These are phyloP conservation scores for Pelmatolapia mariae DNA, from an alignment of 2,113 vertebrate species.

Conservation along the genomic window DNA sequence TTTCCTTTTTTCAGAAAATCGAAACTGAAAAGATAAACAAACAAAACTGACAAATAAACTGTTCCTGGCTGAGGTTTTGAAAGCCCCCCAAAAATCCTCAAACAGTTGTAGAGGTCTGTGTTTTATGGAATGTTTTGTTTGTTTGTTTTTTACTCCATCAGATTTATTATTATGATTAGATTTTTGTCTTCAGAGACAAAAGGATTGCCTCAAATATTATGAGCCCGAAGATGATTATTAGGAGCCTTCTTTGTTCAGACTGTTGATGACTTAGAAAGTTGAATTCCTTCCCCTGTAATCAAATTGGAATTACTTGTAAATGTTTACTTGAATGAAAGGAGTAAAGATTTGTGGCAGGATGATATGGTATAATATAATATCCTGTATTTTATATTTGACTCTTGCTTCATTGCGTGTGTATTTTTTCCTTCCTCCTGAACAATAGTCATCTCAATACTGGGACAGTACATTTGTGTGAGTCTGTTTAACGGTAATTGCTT, in stretches of 20 bases:
- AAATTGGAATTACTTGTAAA: not conserved
- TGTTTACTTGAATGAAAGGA: not conserved
- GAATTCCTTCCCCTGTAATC: not conserved
- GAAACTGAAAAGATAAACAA: not conserved
- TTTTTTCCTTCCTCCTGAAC: not conserved
- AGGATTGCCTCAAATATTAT: not conserved
- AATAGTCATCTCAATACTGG: not conserved
- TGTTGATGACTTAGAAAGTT: not conserved
- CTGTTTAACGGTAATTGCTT: constrained; percentile 1
- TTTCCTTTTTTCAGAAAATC: not conserved
- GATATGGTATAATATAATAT: not conserved
- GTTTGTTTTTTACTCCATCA: not conserved
- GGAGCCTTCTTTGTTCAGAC: not conserved
- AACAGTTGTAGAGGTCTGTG: not conserved
- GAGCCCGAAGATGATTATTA: not conserved
- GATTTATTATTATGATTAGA: not conserved
- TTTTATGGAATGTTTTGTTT: not conserved
- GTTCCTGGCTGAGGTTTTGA: not conserved
- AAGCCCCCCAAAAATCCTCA: not conserved
- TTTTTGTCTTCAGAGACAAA: not conserved
- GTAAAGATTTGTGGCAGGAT: not conserved
- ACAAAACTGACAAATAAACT: not conserved
- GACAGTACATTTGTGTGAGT: not conserved
- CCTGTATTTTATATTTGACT: not conserved
- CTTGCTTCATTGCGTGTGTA: not conserved